Conservation (phyloP, 1,140 invertebrate species). For the Lepidurus packardi region DNA sequence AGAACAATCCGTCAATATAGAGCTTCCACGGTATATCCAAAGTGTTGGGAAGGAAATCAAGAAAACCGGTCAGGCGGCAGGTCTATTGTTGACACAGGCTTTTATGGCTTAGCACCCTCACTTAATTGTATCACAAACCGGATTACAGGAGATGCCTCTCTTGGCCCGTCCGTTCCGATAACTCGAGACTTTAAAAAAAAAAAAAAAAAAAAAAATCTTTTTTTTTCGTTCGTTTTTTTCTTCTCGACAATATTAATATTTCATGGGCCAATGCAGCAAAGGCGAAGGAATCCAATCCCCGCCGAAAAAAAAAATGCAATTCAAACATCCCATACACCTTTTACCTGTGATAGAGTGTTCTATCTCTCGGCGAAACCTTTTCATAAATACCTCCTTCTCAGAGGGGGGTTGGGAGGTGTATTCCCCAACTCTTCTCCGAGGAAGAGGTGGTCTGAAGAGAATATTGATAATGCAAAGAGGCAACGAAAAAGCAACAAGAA, state of each 20-base stretch:
- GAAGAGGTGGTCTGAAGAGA: no score
- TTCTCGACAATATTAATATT: no score
- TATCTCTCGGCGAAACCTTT: neutral
- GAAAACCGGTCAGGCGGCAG: slow-evolving; percentile 10
- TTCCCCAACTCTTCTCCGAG: no score
- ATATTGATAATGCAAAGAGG: neutral
- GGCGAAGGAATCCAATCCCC: no score
- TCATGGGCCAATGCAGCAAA: no score
- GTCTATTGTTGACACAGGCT: slow-evolving; percentile 17
- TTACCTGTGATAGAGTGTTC: neutral
- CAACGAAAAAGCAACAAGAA: slow-evolving; percentile 12
- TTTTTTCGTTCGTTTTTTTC: no score
- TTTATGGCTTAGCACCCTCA: slow-evolving; percentile 21
- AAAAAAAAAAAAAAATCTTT: no score
- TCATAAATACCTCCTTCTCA: neutral
- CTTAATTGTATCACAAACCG: slow-evolving; percentile 22
- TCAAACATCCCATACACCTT: neutral
- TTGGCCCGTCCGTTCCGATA: neutral
- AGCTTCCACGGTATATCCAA: neutral
- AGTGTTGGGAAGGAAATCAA: slow-evolving; percentile 13
- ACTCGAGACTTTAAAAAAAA: neutral
- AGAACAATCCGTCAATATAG: neutral
- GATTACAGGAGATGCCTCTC: neutral
- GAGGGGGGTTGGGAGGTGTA: no score
- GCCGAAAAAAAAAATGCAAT: neutral